Evolutionary conservation across 1,140 invertebrate genomes (phyloP).

Genomic region (Cardiocondyla obscurior): DNA sequence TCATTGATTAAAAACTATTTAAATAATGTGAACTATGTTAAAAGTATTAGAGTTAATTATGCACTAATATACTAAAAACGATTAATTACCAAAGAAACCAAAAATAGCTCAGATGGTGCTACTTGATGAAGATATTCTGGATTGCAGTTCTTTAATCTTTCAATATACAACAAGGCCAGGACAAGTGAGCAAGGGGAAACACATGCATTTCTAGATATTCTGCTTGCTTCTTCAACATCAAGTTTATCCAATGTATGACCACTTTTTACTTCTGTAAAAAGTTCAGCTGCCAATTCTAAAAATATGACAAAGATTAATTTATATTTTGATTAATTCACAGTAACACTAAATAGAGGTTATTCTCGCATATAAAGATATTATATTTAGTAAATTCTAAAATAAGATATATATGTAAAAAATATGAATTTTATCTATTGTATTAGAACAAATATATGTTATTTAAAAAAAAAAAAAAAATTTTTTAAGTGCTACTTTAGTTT

Average conservation of each 20-base stretch:
- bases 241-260: constrained; percentile 90
- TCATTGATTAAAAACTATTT: constrained; percentile 11
- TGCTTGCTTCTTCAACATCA: constrained; percentile 91
- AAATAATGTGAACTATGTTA: constrained; percentile 10
- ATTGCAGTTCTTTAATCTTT: constrained; percentile 91
- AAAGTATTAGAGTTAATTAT: not conserved
- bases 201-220: constrained; percentile 91
- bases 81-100: constrained; percentile 93
- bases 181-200: constrained; percentile 94
- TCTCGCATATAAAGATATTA: not conserved
- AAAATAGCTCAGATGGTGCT: constrained; percentile 94
- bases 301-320: constrained; percentile 67
- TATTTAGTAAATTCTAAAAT: no score
- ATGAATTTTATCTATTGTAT: not conserved
- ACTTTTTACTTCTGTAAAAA: constrained; percentile 89
- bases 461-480: no score
- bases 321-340: constrained; percentile 34
- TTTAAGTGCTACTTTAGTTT: not conserved
- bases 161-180: constrained; percentile 93
- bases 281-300: constrained; percentile 92
- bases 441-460: not conserved
- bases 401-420: not conserved
- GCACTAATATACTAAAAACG: not conserved
- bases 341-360: not conserved
- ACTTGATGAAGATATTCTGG: constrained; percentile 92